These are phyloP conservation scores for Scytalopus superciliaris DNA, from an alignment of 2,113 vertebrate genomes.

Conservation along the genomic window DNA sequence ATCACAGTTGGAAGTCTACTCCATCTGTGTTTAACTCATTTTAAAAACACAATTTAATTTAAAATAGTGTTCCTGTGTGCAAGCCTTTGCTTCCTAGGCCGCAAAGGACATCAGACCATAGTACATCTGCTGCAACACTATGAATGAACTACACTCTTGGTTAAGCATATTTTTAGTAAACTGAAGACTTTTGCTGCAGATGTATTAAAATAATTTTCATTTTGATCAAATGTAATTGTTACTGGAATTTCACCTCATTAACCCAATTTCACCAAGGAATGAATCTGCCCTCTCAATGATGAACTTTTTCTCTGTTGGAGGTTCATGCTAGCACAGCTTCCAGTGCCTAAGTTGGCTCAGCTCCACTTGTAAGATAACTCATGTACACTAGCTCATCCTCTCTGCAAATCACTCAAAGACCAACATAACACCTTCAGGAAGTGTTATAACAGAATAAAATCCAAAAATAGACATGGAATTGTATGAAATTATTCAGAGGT, in stretches of 20 bases:
- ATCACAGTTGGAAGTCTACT: not conserved
- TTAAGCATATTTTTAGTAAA: not conserved
- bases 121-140: not conserved
- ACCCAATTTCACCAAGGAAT: not conserved
- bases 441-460: not conserved
- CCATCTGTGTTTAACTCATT: not conserved
- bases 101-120: not conserved
- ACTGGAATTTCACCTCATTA: not conserved
- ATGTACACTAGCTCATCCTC: not conserved
- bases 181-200: not conserved
- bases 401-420: not conserved
- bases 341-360: not conserved
- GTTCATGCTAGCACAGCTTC: not conserved
- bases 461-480: not conserved
- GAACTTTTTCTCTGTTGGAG: not conserved
- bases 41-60: not conserved
- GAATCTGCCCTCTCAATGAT: not conserved
- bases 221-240: not conserved
- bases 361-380: not conserved
- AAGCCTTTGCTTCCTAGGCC: not conserved
- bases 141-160: fast-evolving
- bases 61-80: not conserved
- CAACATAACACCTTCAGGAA: not conserved
- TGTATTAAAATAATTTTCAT: not conserved
- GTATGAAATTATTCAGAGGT: not conserved